phyloP scores from a whole-genome alignment of 2,888 invertebrate genomes.

The Cephus rjabovi region DNA sequence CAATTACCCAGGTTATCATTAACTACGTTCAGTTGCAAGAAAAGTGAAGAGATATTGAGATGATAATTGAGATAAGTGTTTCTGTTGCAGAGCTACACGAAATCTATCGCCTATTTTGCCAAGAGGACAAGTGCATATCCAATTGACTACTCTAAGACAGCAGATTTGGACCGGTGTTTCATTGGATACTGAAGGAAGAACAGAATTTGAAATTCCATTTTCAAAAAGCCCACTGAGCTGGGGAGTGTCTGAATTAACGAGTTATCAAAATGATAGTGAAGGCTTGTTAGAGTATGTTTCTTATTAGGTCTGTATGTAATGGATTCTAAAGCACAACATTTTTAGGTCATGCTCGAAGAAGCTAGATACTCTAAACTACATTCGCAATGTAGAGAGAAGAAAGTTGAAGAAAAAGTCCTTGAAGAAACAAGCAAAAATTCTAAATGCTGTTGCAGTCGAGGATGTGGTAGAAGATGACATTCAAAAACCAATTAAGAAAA shows the following conservation, averaged over 20 bases:
- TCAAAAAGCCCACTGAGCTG: conserved; percentile 73
- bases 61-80: background rate
- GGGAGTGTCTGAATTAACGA: conserved; percentile 73
- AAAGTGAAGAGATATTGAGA: background rate
- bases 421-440: conserved; percentile 35
- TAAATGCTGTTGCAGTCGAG: conserved; percentile 36
- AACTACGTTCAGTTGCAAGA: background rate
- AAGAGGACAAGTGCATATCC: conserved; percentile 72
- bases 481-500: conserved; percentile 51
- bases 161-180: conserved; percentile 80
- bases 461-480: conserved; percentile 41
- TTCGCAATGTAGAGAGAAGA: conserved; percentile 30
- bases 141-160: conserved; percentile 76
- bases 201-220: conserved; percentile 28
- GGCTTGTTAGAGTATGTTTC: conserved; percentile 70
- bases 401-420: conserved; percentile 44
- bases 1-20: conserved; percentile 43
- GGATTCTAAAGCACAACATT: conserved; percentile 6
- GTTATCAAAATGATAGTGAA: conserved; percentile 71
- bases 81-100: conserved; percentile 39
- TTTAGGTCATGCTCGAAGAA: conserved; percentile 77
- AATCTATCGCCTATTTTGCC: conserved; percentile 49
- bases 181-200: conserved; percentile 55
- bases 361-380: conserved; percentile 64
- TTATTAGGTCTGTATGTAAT: conserved; percentile 1